Percentiles rank a stretch among this genome's conserved stretches.
phyloP scores from a whole-genome alignment of 1,140 invertebrate species.

The Phymastichus coffea region DNA sequence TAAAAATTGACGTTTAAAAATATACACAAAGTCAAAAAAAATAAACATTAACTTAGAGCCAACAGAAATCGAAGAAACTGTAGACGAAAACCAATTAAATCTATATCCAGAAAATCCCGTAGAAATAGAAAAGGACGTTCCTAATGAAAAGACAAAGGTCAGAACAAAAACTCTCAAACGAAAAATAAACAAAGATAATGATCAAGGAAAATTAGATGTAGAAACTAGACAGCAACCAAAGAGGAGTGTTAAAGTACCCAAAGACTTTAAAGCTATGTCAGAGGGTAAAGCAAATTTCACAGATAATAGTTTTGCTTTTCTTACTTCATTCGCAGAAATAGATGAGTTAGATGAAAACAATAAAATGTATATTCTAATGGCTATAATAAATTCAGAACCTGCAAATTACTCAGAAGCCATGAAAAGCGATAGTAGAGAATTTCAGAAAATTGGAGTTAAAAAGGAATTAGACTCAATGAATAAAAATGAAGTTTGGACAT shows the following conservation, averaged over 20 bases:
- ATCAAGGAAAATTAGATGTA: too few species aligned
- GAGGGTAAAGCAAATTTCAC: too few species aligned
- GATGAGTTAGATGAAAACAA: neutral
- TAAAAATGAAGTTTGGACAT: neutral
- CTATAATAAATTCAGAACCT: neutral
- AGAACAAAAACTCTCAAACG: too few species aligned
- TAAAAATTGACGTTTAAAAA: neutral
- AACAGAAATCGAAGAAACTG: too few species aligned
- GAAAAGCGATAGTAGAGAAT: neutral
- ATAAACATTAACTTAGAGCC: too few species aligned
- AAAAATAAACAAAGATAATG: too few species aligned
- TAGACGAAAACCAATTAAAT: too few species aligned
- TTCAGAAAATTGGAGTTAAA: neutral
- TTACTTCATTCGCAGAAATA: slow-evolving; percentile 12
- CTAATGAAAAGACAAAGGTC: neutral
- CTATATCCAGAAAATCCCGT: too few species aligned
- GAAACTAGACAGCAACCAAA: too few species aligned
- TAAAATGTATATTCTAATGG: neutral
- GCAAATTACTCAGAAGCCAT: neutral
- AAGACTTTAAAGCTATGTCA: too few species aligned
- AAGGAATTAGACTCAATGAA: neutral
- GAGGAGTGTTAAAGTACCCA: too few species aligned
- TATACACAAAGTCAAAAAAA: neutral
- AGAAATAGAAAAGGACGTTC: neutral
- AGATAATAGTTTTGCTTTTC: neutral